phyloP scores from a whole-genome alignment of 2,888 invertebrate species.

The Ormyrus thymus region DNA sequence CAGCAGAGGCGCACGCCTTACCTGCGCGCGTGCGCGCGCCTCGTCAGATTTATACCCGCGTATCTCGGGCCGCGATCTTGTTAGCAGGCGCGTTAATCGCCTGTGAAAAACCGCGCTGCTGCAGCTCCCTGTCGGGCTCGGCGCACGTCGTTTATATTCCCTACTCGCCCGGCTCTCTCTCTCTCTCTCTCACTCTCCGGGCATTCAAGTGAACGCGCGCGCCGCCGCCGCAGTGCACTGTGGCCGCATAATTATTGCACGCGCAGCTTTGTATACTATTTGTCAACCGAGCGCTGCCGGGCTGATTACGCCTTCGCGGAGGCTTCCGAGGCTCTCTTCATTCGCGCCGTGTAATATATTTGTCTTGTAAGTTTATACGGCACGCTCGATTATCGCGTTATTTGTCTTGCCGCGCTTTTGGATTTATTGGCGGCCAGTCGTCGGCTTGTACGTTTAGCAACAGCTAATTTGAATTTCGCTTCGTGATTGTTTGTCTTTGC shows the following conservation, averaged over 20 bases:
- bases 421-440: neutral
- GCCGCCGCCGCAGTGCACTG: too few species aligned
- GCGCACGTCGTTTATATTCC: conserved; percentile 36
- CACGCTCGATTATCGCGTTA: neutral
- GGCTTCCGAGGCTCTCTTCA: neutral
- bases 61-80: conserved; percentile 59
- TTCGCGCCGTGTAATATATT: neutral
- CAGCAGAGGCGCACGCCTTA: conserved; percentile 28
- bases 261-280: conserved; percentile 31
- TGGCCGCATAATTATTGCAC: conserved; percentile 18
- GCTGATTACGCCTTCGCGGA: neutral
- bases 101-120: conserved; percentile 58
- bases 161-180: neutral
- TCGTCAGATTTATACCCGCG: conserved; percentile 57
- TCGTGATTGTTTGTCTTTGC: too few species aligned
- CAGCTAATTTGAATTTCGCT: too few species aligned
- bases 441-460: too few species aligned
- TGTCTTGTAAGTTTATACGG: neutral
- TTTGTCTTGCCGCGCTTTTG: neutral
- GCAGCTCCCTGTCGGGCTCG: neutral
- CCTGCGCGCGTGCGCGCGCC: conserved; percentile 7
- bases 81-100: conserved; percentile 65
- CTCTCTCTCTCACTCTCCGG: too few species aligned
- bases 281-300: conserved; percentile 13
- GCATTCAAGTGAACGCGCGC: too few species aligned